These are phyloP conservation scores for Diadophis punctatus DNA, from an alignment of 2,113 vertebrate genomes.

Conservation along the genomic window DNA sequence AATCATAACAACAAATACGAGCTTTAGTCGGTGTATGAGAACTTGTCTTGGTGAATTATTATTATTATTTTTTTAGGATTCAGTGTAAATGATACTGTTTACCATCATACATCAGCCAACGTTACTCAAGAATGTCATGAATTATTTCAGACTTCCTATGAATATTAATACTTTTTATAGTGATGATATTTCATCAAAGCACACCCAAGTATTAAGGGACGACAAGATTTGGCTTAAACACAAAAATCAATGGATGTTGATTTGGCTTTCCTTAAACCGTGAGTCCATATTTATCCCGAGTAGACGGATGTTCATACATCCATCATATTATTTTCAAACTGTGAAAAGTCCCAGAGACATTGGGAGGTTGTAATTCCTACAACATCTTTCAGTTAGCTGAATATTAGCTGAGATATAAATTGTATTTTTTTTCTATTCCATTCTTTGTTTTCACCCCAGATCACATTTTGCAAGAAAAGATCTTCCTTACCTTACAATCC, in stretches of 20 bases:
- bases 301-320: neutral
- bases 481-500: neutral
- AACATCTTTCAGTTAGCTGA: neutral
- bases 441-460: neutral
- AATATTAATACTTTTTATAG: constrained; percentile 74
- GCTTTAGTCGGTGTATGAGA: constrained; percentile 77
- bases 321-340: constrained; percentile 23
- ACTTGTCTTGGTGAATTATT: constrained; percentile 80
- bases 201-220: constrained; percentile 69
- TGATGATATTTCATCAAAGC: constrained; percentile 69
- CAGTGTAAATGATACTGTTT: constrained; percentile 77
- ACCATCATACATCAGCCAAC: constrained; percentile 73
- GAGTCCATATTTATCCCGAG: constrained; percentile 26
- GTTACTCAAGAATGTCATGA: constrained; percentile 71
- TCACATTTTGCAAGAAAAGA: neutral
- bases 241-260: constrained; percentile 50
- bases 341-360: constrained; percentile 13
- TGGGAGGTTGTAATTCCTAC: neutral
- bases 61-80: constrained; percentile 66
- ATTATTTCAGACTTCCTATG: constrained; percentile 73
- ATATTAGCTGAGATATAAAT: neutral
- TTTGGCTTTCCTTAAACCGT: constrained; percentile 46
- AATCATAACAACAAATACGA: constrained; percentile 81
- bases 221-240: constrained; percentile 66
- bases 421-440: neutral